Percentiles rank a stretch among this genome's conserved stretches.
phyloP scores from a whole-genome alignment of 2,888 invertebrate genomes.

The Callimorpha dominula region DNA sequence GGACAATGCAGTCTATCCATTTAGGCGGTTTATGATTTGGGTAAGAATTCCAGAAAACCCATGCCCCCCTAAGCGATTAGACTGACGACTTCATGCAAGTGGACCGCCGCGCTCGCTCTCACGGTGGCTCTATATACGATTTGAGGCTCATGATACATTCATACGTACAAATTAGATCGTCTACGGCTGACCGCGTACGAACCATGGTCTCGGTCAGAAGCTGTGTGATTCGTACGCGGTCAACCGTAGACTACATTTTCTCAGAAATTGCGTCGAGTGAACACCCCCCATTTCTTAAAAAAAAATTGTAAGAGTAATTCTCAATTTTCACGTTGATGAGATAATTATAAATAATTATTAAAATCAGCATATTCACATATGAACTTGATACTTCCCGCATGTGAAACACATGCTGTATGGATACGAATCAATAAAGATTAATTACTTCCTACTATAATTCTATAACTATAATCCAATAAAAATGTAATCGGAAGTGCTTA shows the following conservation, averaged over 20 bases:
- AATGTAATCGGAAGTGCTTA: constrained; percentile 45
- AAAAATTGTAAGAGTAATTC: neutral
- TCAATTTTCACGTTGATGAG: neutral
- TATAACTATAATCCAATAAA: constrained; percentile 53
- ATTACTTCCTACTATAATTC: constrained; percentile 51
- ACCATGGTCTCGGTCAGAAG: no score
- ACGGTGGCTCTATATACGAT: neutral
- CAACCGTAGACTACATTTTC: no score
- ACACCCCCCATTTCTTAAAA: neutral
- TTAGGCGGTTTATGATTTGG: neutral
- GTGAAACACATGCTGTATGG: constrained; percentile 23
- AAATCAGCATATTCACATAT: constrained; percentile 4
- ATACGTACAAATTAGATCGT: no score
- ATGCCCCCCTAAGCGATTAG: neutral
- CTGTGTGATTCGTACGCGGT: no score
- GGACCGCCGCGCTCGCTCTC: neutral
- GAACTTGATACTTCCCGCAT: constrained; percentile 12
- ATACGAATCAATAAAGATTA: constrained; percentile 40
- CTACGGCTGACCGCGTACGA: no score
- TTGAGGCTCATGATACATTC: neutral
- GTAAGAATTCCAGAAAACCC: neutral
- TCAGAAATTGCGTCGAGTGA: no score
- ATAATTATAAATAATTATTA: neutral
- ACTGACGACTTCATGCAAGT: neutral
- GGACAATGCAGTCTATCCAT: neutral